Conservation (phyloP, 2,888 invertebrate species). For the Sinodicranocentrus sp. region DNA sequence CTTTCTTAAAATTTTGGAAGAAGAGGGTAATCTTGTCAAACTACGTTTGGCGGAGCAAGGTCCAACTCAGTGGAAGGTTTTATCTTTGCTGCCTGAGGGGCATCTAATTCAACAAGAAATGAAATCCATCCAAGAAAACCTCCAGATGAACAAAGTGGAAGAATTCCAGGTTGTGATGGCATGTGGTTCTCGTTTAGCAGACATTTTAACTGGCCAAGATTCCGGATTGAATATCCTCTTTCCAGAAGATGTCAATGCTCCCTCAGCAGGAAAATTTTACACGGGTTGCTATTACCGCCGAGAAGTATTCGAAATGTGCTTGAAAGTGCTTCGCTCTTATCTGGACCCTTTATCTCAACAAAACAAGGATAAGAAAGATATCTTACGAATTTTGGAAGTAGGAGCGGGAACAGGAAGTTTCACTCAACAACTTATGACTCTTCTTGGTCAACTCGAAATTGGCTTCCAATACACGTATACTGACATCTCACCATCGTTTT, state of each 20-base stretch:
- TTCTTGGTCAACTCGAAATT: slow-evolving; percentile 27
- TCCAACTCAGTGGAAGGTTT: slow-evolving; percentile 6
- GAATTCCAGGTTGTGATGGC: background rate
- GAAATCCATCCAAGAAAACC: background rate
- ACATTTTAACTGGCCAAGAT: slow-evolving; percentile 23
- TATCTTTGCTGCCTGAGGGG: background rate
- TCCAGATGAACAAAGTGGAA: background rate
- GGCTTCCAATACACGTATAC: slow-evolving; percentile 61
- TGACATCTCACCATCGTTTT: slow-evolving; percentile 62
- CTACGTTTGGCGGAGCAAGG: too few species aligned
- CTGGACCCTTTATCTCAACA: background rate
- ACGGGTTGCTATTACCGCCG: background rate
- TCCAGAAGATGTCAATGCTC: slow-evolving; percentile 36
- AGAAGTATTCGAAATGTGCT: background rate
- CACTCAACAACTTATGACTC: slow-evolving; percentile 25
- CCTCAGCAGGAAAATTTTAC: slow-evolving; percentile 39
- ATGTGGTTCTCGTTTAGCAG: slow-evolving; percentile 15
- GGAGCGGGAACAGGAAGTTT: slow-evolving; percentile 62
- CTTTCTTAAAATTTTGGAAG: slow-evolving; percentile 14
- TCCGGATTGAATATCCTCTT: slow-evolving; percentile 20
- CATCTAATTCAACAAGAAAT: background rate
- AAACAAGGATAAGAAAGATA: background rate
- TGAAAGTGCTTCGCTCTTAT: background rate
- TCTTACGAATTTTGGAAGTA: slow-evolving; percentile 56
- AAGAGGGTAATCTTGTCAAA: slow-evolving; percentile 4